Evolutionary conservation across 2,797 vertebrate species (phyloP), one percentile per base, ranked within the genome.

Genomic region (Pachyuromys duprasi): DNA sequence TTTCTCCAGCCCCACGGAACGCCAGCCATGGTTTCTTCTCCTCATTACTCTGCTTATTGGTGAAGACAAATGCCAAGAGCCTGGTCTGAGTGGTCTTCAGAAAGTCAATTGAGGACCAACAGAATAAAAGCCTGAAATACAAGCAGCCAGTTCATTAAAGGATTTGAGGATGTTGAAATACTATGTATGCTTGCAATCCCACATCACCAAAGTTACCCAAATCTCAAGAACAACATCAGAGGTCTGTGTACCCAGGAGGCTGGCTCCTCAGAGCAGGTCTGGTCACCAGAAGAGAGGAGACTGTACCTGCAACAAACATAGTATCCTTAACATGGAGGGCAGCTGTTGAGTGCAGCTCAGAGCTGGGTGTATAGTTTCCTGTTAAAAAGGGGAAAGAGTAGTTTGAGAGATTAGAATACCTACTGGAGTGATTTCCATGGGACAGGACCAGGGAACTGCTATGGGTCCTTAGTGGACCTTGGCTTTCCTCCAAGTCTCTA

Each of bases 301-400:
- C 3, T 6, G 9, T 5, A 13, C 18, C 36, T 55, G 28, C 2
- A 42, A n/a, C 2, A 0, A 2, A 6, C 74, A 36, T 17, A 5
- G 6, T 15, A 20, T 80, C 36, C 26, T 80, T 39, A 24, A 1
- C 0, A 2, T 28, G 36, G 18, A 36, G 26, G 39, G 65, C 28
- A 39, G 26, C 57, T 3, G 53, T 15, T 39, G n/a, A 0, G 0
- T 22, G 0, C 18, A 36, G 36, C 18, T 17, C 1, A 0, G 8
- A 26, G 39, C 39, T 33, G 42, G 18, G 31, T 53, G 9, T 79
- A 17, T 28, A 24, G 72, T 42, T 72, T 36, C 60, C 22, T 24
- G 62, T 82, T 28, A 31, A 31, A 49, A n/a, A 7, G 28, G 11
- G 6, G 79, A 45, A 36, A 65, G 17, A 5, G 5, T 17, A 70